phyloP scores from a whole-genome alignment of 2,797 vertebrate genomes.

The Enteromius paludinosus region DNA sequence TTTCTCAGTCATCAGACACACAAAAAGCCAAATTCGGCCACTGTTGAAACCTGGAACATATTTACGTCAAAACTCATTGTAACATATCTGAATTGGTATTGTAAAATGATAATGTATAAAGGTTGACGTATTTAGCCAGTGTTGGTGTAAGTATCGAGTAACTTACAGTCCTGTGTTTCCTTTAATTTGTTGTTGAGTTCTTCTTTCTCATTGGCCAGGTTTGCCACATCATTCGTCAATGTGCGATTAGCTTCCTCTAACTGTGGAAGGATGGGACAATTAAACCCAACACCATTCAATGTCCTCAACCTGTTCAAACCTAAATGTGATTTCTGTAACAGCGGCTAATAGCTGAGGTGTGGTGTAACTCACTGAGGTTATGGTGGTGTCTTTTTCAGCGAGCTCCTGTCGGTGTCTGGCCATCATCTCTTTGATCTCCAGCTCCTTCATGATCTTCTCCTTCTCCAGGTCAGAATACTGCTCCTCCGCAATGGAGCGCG shows the following conservation, averaged over 20 bases:
- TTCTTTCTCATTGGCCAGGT: constrained; percentile 96
- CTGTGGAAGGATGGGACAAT: constrained; percentile 66
- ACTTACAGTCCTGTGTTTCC: constrained; percentile 88
- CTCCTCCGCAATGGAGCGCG: constrained; percentile 95
- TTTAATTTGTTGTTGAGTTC: constrained; percentile 97
- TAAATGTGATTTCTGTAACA: background rate
- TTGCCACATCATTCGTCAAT: constrained; percentile 92
- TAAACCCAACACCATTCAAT: constrained; percentile 1
- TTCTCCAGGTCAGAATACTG: constrained; percentile 96
- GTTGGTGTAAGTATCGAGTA: background rate
- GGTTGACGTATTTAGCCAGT: background rate
- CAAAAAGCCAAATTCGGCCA: constrained; percentile 2
- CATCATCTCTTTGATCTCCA: constrained; percentile 98
- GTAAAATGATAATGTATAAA: background rate
- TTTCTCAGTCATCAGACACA: background rate
- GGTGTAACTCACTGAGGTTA: constrained; percentile 85
- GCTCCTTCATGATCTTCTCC: constrained; percentile 98
- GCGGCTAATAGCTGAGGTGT: background rate
- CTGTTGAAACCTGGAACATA: background rate
- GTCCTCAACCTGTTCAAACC: background rate
- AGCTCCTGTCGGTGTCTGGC: constrained; percentile 93
- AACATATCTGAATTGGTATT: background rate
- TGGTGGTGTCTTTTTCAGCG: constrained; percentile 93
- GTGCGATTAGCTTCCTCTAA: constrained; percentile 97
- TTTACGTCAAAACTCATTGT: background rate